Evolutionary conservation across 2,113 vertebrate genomes (phyloP), one percentile per base, ranked within the genome.

Genomic region (Elanus axillaris): DNA sequence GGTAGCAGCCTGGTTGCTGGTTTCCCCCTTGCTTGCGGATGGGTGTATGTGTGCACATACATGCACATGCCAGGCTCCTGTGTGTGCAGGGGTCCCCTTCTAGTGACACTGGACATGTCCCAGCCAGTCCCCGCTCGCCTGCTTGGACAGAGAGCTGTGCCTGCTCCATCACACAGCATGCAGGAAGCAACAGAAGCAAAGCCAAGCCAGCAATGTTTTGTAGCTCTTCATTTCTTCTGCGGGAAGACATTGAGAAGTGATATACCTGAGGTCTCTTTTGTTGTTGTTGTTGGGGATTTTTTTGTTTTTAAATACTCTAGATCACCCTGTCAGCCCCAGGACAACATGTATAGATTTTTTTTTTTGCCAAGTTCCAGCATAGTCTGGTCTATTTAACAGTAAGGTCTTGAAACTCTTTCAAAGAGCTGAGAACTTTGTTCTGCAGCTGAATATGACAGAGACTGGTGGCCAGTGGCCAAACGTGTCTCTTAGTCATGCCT

Each of bases 71-170:
- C 72, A 47, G 48, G 15, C 13, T 38, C 34, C 25, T 47, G 29
- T n/a, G 43, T 23, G 19, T 3, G 0, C 58, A 29, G 19, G 16
- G 29, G 7, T 34, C 38, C 53, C 52, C 58, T 4, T 32, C 38
- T 6, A 25, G 47, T 45, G 84, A 19, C 16, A 8, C n/a, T 34
- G 38, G 50, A 16, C 23, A 5, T 16, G 19, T 76, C 36, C 40
- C 36, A 48, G 14, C 6, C 26, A 21, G 23, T 20, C 21, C 34
- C 16, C 3, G 2, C 56, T 36, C 20, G 17, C 11, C 29, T 45
- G 16, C 9, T 36, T 1, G 1, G 27, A 9, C 0, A 9, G 22
- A 47, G 55, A 62, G 18, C 38, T 25, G 45, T 1, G 2, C 22
- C 60, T 50, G 15, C n/a, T 89, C 55, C 29, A 18, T 29, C 20